Percentiles rank a stretch among this genome's conserved stretches.
phyloP scores from a whole-genome alignment of 2,113 vertebrate genomes.

The Urocitellus parryii region DNA sequence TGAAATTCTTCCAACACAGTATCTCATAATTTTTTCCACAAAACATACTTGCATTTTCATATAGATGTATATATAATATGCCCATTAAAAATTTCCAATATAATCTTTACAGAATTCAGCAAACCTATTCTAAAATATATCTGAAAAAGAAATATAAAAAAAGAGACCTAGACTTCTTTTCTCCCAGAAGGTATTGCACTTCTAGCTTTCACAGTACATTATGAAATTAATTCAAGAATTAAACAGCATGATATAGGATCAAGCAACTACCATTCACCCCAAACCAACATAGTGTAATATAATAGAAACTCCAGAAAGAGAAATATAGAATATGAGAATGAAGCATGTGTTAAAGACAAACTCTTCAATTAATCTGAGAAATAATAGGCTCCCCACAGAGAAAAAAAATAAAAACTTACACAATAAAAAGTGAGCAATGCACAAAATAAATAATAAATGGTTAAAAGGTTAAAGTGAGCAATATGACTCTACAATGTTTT shows the following conservation, averaged over 20 bases:
- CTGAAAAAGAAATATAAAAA: not conserved
- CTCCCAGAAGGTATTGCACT: not conserved
- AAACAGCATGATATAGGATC: not conserved
- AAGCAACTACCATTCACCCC: conserved; percentile 61
- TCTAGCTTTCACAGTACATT: not conserved
- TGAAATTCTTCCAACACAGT: not conserved
- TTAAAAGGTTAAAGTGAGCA: not conserved
- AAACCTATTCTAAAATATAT: not conserved
- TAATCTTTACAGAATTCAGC: not conserved
- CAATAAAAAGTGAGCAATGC: not conserved
- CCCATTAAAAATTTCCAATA: not conserved
- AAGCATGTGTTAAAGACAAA: not conserved
- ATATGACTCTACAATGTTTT: not conserved
- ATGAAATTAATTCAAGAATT: not conserved
- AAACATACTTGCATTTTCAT: not conserved
- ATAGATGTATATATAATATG: not conserved
- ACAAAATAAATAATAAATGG: not conserved
- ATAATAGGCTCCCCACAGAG: not conserved
- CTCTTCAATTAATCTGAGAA: not conserved
- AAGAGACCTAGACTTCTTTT: not conserved
- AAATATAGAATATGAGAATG: not conserved
- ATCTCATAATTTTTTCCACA: not conserved
- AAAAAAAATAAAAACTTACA: not conserved
- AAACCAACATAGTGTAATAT: conserved; percentile 12
- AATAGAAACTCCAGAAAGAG: not conserved